These are phyloP conservation scores for Thaleichthys pacificus DNA, from an alignment of 2,797 vertebrate species.

Conservation along the genomic window DNA sequence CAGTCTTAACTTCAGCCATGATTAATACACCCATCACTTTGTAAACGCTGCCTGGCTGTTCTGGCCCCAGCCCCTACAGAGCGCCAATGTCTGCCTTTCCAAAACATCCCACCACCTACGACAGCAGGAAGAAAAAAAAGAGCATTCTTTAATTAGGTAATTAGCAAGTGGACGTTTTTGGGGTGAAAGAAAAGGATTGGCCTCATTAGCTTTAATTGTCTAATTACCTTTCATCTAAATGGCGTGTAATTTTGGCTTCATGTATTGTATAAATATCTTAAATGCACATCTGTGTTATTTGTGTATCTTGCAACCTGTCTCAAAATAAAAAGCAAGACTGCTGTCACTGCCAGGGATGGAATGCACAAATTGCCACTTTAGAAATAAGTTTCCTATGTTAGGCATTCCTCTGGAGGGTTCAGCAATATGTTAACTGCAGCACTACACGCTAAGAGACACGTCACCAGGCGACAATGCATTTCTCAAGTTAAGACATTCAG, in stretches of 20 bases:
- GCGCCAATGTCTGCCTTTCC: slow-evolving; percentile 78
- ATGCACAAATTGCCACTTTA: not conserved
- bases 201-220: slow-evolving; percentile 83
- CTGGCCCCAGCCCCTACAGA: slow-evolving; percentile 62
- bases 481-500: too few relatives aligned
- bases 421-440: too few relatives aligned
- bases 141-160: slow-evolving; percentile 84
- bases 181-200: slow-evolving; percentile 79
- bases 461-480: too few relatives aligned
- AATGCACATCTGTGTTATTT: slow-evolving; percentile 73
- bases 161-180: slow-evolving; percentile 74
- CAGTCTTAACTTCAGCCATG: slow-evolving; percentile 77
- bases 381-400: too few relatives aligned
- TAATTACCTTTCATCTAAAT: slow-evolving; percentile 82
- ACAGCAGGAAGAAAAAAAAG: slow-evolving; percentile 65
- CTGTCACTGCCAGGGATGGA: not conserved
- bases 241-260: slow-evolving; percentile 71
- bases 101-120: slow-evolving; percentile 59
- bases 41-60: slow-evolving; percentile 76
- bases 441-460: too few relatives aligned
- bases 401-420: too few relatives aligned
- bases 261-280: slow-evolving; percentile 76
- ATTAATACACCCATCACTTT: slow-evolving; percentile 85
- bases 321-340: slow-evolving; percentile 39
- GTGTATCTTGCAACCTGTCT: slow-evolving; percentile 62